These are phyloP conservation scores for Pipistrellus kuhlii DNA, from an alignment of 2,797 vertebrate genomes.

Conservation along the genomic window DNA sequence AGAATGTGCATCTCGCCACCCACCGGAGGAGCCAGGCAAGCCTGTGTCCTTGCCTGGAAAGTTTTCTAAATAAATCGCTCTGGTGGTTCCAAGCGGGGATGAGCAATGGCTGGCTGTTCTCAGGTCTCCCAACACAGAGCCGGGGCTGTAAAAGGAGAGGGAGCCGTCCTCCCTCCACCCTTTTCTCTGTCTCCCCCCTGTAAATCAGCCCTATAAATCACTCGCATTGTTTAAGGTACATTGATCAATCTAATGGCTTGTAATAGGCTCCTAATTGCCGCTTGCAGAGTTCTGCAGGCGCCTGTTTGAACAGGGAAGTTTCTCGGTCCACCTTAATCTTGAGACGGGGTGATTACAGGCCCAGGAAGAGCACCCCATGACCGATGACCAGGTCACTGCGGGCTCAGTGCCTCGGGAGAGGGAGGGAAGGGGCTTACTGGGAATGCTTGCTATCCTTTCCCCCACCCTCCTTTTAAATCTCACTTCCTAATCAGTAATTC, in stretches of 20 bases:
- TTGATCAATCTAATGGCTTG: slow-evolving; percentile 99
- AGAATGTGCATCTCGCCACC: slow-evolving; percentile 83
- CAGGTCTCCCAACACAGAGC: slow-evolving; percentile 87
- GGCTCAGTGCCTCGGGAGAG: slow-evolving; percentile 10
- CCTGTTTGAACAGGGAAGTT: slow-evolving; percentile 90
- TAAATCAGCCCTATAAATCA: slow-evolving; percentile 95
- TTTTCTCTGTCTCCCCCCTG: slow-evolving; percentile 80
- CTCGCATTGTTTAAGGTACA: slow-evolving; percentile 99
- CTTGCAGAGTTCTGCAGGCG: slow-evolving; percentile 92
- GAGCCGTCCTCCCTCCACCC: slow-evolving; percentile 67
- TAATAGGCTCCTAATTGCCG: slow-evolving; percentile 99
- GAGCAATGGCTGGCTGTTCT: slow-evolving; percentile 89
- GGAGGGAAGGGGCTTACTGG: not conserved
- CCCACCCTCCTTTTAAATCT: slow-evolving; percentile 1
- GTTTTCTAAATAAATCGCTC: slow-evolving; percentile 93
- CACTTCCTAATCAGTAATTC: slow-evolving; percentile 71
- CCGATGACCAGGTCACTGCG: slow-evolving; percentile 11
- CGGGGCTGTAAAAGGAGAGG: slow-evolving; percentile 89
- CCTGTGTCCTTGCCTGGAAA: slow-evolving; percentile 83
- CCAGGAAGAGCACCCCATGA: slow-evolving; percentile 61
- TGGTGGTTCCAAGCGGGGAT: slow-evolving; percentile 90
- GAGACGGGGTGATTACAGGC: slow-evolving; percentile 78
- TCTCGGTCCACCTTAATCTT: slow-evolving; percentile 87
- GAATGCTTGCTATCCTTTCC: not conserved
- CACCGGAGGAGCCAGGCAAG: slow-evolving; percentile 87